These are phyloP conservation scores for Hipparchia sbordonii DNA, from an alignment of 2,888 invertebrate species.

Conservation along the genomic window DNA sequence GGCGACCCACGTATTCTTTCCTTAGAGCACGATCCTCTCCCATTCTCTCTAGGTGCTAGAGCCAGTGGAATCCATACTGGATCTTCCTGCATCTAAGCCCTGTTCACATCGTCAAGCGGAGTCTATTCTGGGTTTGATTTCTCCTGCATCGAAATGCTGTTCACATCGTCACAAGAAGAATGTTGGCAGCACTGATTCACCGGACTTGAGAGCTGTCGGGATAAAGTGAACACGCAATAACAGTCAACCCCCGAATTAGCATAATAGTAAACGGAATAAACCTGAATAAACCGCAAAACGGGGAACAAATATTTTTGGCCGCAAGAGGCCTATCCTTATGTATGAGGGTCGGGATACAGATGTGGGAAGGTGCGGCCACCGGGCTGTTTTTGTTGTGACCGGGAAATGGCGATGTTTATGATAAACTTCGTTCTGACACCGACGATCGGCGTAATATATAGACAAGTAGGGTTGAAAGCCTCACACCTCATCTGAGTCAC, in stretches of 20 bases:
- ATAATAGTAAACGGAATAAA: slow-evolving; percentile 39
- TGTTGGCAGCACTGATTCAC: too few relatives aligned
- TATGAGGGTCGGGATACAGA: slow-evolving; percentile 43
- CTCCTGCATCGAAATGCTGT: too few relatives aligned
- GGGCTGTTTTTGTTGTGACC: slow-evolving; percentile 41
- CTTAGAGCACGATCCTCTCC: too few relatives aligned
- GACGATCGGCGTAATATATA: slow-evolving; percentile 8
- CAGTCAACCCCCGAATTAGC: slow-evolving; percentile 33
- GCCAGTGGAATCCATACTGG: too few relatives aligned
- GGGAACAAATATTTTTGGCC: slow-evolving; percentile 43
- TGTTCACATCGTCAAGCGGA: too few relatives aligned
- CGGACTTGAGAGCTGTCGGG: neutral
- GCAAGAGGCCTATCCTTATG: slow-evolving; percentile 40
- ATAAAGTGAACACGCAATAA: slow-evolving; percentile 14
- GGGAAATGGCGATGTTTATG: slow-evolving; percentile 39
- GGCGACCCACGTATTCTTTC: too few relatives aligned
- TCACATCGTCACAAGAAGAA: too few relatives aligned
- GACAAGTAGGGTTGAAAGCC: neutral
- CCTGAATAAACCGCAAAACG: slow-evolving; percentile 26
- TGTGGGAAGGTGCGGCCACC: slow-evolving; percentile 31
- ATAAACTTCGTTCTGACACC: slow-evolving; percentile 15
- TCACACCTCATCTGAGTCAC: neutral
- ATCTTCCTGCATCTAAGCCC: too few relatives aligned
- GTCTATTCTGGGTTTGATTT: too few relatives aligned
- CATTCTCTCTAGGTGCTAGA: too few relatives aligned